A percentile compares a stretch with the other conserved stretches of the same genome.
These are phyloP conservation scores for Drosophila baimaii DNA, from an alignment of 1,140 invertebrate genomes.

Conservation along the genomic window DNA sequence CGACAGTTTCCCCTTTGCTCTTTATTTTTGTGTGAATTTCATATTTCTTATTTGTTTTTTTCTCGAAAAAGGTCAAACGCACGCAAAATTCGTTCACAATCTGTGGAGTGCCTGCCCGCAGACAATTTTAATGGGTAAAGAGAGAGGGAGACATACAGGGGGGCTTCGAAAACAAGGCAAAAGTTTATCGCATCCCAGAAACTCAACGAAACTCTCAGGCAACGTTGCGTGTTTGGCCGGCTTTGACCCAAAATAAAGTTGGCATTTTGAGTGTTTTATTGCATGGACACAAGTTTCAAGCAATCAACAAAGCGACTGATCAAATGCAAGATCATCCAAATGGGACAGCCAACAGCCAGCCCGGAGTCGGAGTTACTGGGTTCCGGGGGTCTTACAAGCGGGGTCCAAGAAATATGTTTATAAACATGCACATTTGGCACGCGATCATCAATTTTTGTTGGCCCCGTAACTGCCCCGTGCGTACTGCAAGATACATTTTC, in stretches of 20 bases:
- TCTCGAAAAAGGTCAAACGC: slow-evolving; percentile 72
- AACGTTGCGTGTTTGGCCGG: slow-evolving; percentile 77
- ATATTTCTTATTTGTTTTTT: slow-evolving; percentile 32
- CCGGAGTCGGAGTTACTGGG: slow-evolving; percentile 17
- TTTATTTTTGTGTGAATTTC: slow-evolving; percentile 52
- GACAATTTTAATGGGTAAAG: slow-evolving; percentile 35
- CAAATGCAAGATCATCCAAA: slow-evolving; percentile 81
- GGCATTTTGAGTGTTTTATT: slow-evolving; percentile 82
- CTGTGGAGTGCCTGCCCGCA: slow-evolving; percentile 28
- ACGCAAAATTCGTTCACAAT: slow-evolving; percentile 72
- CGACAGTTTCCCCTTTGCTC: slow-evolving; percentile 31
- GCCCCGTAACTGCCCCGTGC: slow-evolving; percentile 56
- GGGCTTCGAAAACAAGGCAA: slow-evolving; percentile 39
- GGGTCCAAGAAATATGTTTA: slow-evolving; percentile 73
- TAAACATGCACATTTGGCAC: slow-evolving; percentile 82
- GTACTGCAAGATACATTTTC: slow-evolving; percentile 70
- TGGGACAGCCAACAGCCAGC: slow-evolving; percentile 54
- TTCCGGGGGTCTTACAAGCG: slow-evolving; percentile 3
- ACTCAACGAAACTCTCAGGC: slow-evolving; percentile 55
- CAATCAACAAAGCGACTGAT: slow-evolving; percentile 82
- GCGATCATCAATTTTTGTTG: slow-evolving; percentile 78
- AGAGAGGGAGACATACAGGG: neutral
- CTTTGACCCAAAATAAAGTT: slow-evolving; percentile 82
- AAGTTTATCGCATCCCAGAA: slow-evolving; percentile 66
- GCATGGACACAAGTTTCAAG: slow-evolving; percentile 81